Base-by-base conservation (phyloP, 2,888 invertebrate species). In the Drosophila multiciliata region DNA sequence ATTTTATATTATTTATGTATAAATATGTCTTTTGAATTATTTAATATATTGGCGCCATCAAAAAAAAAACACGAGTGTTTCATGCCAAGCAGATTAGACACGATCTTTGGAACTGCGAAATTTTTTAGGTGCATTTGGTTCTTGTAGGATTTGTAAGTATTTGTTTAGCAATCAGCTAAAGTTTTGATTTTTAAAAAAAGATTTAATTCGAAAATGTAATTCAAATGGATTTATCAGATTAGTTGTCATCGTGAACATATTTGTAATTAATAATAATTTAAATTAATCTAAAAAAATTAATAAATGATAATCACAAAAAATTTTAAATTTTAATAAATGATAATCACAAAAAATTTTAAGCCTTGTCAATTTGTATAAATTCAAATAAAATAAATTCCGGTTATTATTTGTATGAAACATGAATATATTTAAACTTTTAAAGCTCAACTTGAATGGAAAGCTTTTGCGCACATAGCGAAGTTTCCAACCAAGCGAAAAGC, bases 51-150 rank as follows among this genome's bases (percentile, higher is more conserved):
- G 3, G 20, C 11, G 40, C 64, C 68, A 78, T 76, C 78, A 20
- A 26, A 26, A 26, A 29, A 29, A 35, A 17, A 49, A 38, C 33
- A 48, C 61, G 57, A 67, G 60, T 58, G 60, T 48, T 57, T 50
- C 15, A 45, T 48, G 58, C 53, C 15, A 33, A 59, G 9, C 57
- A 61, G 75, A 76, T 77, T 58, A 75, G 38, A 5, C 42, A 61
- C 38, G 58, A 58, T 53, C 63, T 57, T 35, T 45, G 50, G 29
- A 55, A 55, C 48, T 33, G 26, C 15, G 23, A 54, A 62, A 52
- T 2, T 20, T 50, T 49, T 36, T 6, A 50, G 40, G 66, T 75
- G 33, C 76, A 38, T n/a, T 9, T 23, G 23, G 2, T 36, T 48
- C 20, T 38, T 45, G 11, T 7, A 1, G 38, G 32, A 26, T 11